phyloP scores from a whole-genome alignment of 2,797 vertebrate genomes.

The Gymnoscopelus microlampas region DNA sequence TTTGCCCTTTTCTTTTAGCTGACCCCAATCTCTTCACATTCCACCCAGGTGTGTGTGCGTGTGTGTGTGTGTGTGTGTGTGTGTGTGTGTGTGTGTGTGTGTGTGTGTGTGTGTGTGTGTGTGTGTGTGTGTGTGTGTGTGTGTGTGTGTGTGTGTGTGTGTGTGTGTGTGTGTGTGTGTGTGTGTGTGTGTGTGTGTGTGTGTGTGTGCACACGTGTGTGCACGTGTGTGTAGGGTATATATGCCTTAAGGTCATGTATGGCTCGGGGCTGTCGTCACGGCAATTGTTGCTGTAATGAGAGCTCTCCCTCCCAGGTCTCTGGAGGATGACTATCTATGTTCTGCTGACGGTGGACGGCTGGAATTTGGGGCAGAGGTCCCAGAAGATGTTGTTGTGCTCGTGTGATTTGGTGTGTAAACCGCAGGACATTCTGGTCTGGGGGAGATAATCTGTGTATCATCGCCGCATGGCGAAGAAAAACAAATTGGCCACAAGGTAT shows the following conservation, averaged over 20 bases:
- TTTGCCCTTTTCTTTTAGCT: slow-evolving; percentile 9
- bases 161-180: too few relatives aligned
- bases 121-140: too few relatives aligned
- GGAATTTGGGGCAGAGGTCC: slow-evolving; percentile 39
- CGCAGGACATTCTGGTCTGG: slow-evolving; percentile 11
- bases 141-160: too few relatives aligned
- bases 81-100: too few relatives aligned
- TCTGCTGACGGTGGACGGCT: slow-evolving; percentile 42
- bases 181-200: slow-evolving; percentile 19
- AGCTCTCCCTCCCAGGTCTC: too few relatives aligned
- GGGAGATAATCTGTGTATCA: slow-evolving; percentile 12
- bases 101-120: slow-evolving; percentile 51
- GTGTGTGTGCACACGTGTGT: neutral
- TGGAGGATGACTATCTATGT: slow-evolving; percentile 24
- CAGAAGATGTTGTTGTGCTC: slow-evolving; percentile 33
- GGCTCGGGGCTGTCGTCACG: slow-evolving; percentile 53
- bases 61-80: too few relatives aligned
- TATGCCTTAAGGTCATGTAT: slow-evolving; percentile 50
- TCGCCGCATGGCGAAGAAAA: neutral
- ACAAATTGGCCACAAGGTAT: neutral
- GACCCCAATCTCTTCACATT: slow-evolving; percentile 57
- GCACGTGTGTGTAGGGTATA: slow-evolving; percentile 32
- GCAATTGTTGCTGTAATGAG: too few relatives aligned
- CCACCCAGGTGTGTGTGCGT: too few relatives aligned
- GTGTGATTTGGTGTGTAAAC: slow-evolving; percentile 30